These are phyloP conservation scores for Sebastes cheni DNA, from an alignment of 2,797 vertebrate genomes.

Conservation along the genomic window DNA sequence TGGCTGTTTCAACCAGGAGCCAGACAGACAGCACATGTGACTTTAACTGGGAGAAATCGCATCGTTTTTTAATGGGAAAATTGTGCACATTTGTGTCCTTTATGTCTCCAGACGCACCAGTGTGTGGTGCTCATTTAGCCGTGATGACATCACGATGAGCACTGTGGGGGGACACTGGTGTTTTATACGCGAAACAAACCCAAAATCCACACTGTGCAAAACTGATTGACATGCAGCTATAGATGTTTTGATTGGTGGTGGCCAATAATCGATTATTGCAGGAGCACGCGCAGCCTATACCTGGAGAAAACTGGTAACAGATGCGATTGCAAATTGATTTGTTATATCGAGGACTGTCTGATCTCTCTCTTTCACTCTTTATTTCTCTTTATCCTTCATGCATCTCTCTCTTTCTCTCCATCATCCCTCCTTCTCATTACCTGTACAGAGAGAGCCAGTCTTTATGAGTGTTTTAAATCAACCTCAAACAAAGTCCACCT, in stretches of 20 bases:
- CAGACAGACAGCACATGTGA: constrained; percentile 79
- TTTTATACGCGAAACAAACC: constrained; percentile 39
- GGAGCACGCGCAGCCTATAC: constrained; percentile 23
- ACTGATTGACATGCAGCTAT: constrained; percentile 49
- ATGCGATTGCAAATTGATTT: constrained; percentile 70
- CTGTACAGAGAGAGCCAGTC: neutral
- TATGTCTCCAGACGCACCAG: constrained; percentile 62
- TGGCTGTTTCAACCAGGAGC: constrained; percentile 70
- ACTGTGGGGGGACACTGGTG: constrained; percentile 58
- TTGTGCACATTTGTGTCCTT: constrained; percentile 42
- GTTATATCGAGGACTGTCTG: constrained; percentile 68
- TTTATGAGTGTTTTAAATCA: constrained; percentile 17
- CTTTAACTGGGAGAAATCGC: constrained; percentile 54
- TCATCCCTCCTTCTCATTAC: neutral
- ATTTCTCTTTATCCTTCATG: constrained; percentile 1
- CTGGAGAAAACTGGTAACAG: constrained; percentile 34
- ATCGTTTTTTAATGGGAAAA: constrained; percentile 28
- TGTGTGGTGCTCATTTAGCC: constrained; percentile 61
- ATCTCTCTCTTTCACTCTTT: constrained; percentile 50
- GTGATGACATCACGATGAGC: constrained; percentile 71
- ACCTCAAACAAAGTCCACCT: constrained; percentile 71
- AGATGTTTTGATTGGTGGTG: constrained; percentile 35
- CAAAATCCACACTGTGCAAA: neutral
- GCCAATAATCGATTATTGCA: constrained; percentile 35
- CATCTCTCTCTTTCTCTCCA: neutral